Conservation (phyloP, 2,797 vertebrate genomes). For the Nyctalus aviator region DNA sequence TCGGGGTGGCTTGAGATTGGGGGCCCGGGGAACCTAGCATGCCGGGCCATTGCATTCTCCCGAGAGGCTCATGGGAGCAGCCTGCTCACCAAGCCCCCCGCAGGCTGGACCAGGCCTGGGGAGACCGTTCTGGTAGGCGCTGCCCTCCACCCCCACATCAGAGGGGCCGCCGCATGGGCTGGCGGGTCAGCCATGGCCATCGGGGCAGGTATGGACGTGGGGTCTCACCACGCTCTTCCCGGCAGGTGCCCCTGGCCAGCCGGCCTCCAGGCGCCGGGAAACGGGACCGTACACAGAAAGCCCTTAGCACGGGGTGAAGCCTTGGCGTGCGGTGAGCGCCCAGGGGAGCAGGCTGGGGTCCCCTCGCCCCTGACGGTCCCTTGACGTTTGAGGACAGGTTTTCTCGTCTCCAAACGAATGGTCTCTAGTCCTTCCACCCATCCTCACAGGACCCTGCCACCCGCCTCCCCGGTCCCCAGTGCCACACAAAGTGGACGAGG, state of each 20-base stretch:
- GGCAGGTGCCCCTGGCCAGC: neutral
- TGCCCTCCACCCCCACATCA: neutral
- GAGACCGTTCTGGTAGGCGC: neutral
- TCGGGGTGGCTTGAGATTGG: neutral
- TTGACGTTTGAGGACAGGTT: neutral
- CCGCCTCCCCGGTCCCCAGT: neutral
- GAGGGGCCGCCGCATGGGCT: neutral
- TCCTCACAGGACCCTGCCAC: neutral
- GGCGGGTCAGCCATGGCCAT: neutral
- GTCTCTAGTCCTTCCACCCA: neutral
- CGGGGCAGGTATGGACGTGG: neutral
- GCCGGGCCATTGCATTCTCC: neutral
- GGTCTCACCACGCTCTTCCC: neutral
- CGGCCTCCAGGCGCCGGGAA: neutral
- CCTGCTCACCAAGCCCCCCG: neutral
- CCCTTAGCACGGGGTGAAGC: neutral
- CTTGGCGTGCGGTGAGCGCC: accelerated
- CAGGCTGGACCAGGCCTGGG: neutral
- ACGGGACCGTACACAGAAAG: neutral
- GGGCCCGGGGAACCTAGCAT: neutral
- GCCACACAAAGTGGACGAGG: neutral
- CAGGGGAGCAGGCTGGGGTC: neutral
- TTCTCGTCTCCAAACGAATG: neutral
- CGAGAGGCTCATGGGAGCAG: neutral
- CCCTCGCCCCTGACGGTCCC: neutral